Percentiles rank a stretch among this genome's conserved stretches.
Conservation (phyloP, 2,888 invertebrate genomes). For the Apotomis turbidana region DNA sequence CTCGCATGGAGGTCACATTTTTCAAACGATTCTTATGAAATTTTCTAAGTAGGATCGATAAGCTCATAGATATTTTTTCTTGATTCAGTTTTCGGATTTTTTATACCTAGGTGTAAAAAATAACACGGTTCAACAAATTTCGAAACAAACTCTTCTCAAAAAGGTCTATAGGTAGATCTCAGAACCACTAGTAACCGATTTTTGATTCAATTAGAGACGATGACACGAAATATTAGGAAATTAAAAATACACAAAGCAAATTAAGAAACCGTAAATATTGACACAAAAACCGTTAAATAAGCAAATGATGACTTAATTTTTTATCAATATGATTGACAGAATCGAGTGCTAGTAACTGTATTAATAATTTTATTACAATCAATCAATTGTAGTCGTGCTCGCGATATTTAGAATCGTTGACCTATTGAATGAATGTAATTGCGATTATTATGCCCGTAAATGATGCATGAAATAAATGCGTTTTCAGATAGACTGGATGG, state of each 20-base stretch:
- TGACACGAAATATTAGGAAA: constrained; percentile 35
- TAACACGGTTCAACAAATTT: no score
- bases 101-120: no score
- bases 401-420: constrained; percentile 17
- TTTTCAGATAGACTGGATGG: no score
- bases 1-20: no score
- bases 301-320: constrained; percentile 30
- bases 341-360: constrained; percentile 32
- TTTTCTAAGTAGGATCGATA: no score
- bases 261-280: constrained; percentile 37
- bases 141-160: no score
- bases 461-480: constrained; percentile 1
- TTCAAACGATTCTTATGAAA: no score
- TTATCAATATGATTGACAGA: constrained; percentile 17
- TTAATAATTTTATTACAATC: constrained; percentile 37
- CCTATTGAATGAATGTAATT: constrained; percentile 26
- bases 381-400: constrained; percentile 15
- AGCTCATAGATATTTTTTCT: no score
- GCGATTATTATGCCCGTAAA: constrained; percentile 11
- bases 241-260: constrained; percentile 25
- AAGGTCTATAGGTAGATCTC: no score
- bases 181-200: not conserved
- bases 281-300: constrained; percentile 28
- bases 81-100: no score
- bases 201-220: constrained; percentile 28